Conservation (phyloP, 2,797 vertebrate species). For the Labroides dimidiatus region DNA sequence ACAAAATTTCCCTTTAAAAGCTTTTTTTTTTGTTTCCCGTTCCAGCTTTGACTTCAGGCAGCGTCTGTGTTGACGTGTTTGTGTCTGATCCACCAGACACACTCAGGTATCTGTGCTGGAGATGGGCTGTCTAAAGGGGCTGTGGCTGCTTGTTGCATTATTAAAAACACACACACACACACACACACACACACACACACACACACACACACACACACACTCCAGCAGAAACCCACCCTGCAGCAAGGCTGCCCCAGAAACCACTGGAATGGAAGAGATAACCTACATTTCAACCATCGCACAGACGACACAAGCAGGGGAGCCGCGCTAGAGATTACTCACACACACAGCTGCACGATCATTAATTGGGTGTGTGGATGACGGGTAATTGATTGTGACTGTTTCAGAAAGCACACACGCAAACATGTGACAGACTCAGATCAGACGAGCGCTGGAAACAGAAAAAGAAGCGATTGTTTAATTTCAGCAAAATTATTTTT, state of each 20-base stretch:
- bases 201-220: constrained; percentile 25
- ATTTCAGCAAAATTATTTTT: neutral
- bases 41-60: constrained; percentile 44
- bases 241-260: constrained; percentile 75
- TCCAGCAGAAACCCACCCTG: constrained; percentile 36
- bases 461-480: too few relatives aligned
- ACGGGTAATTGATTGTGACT: constrained; percentile 40
- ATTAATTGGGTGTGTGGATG: constrained; percentile 26
- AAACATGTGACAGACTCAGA: neutral
- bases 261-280: constrained; percentile 75
- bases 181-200: constrained; percentile 31
- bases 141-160: constrained; percentile 67
- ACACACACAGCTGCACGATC: constrained; percentile 7
- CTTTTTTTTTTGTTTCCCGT: too few relatives aligned
- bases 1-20: constrained; percentile 7
- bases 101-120: constrained; percentile 25
- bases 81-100: neutral
- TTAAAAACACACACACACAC: constrained; percentile 56
- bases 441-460: neutral
- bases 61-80: neutral
- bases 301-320: neutral
- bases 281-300: constrained; percentile 71
- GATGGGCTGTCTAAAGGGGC: constrained; percentile 25
- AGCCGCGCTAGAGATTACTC: neutral
- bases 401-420: constrained; percentile 21